A percentile compares a stretch with the other conserved stretches of the same genome.
Conservation (phyloP, 2,113 vertebrate genomes). For the Mormyrus iriodes region DNA sequence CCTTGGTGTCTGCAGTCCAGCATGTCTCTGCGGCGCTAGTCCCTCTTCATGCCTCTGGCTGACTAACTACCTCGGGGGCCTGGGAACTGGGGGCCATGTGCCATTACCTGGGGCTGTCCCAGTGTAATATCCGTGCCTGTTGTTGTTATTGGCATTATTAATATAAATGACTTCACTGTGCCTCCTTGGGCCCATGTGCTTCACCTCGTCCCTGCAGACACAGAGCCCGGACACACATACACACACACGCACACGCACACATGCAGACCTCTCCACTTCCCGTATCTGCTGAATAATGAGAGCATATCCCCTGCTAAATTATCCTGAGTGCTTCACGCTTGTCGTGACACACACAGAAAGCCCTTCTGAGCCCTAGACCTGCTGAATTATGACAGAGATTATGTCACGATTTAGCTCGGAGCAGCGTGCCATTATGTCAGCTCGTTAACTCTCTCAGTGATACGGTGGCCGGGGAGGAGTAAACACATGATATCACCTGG, state of each 20-base stretch:
- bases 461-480: constrained; percentile 4
- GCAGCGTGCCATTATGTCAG: constrained; percentile 6
- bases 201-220: not conserved
- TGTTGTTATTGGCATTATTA: constrained; percentile 26
- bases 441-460: not conserved
- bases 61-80: not conserved
- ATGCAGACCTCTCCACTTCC: not conserved
- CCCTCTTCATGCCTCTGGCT: not conserved
- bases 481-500: constrained; percentile 39
- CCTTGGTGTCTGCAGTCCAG: not conserved
- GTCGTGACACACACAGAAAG: not conserved
- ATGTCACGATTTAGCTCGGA: constrained; percentile 20
- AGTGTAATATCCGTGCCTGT: not conserved
- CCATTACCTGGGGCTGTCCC: not conserved
- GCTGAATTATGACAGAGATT: constrained; percentile 12
- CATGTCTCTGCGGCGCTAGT: not conserved
- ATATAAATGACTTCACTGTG: constrained; percentile 27
- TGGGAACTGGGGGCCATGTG: not conserved
- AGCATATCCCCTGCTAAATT: not conserved
- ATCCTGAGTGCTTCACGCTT: not conserved
- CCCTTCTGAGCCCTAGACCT: not conserved
- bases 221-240: not conserved
- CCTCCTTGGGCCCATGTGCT: not conserved
- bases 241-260: not conserved
- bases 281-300: not conserved